Percentiles rank a stretch among this genome's conserved stretches.
Conservation (phyloP, 64 coral and sea anemone genomes). For the Dendrophyllia cribrosa region DNA sequence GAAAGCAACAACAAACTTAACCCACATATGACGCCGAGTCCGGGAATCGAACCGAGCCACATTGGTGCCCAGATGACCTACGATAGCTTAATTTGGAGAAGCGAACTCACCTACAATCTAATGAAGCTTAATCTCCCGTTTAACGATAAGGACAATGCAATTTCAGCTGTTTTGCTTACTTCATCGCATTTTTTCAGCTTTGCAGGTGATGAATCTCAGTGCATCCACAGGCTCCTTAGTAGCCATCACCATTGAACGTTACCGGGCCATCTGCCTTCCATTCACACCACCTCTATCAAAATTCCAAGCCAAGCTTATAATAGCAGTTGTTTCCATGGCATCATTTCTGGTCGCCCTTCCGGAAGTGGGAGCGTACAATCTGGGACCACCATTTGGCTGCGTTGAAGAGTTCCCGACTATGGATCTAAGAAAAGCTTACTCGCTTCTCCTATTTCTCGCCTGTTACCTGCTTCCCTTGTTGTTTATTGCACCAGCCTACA, state of each 20-base stretch:
- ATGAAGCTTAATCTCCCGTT: too few relatives aligned
- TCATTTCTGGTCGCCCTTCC: slow-evolving; percentile 87
- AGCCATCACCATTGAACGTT: slow-evolving; percentile 91
- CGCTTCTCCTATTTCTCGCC: slow-evolving; percentile 67
- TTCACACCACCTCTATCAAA: slow-evolving; percentile 81
- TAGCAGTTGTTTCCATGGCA: slow-evolving; percentile 76
- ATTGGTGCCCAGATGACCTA: too few relatives aligned
- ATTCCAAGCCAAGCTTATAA: slow-evolving; percentile 84
- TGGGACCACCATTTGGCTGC: slow-evolving; percentile 50
- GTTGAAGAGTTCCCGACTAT: slow-evolving; percentile 59
- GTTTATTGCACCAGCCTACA: slow-evolving; percentile 84
- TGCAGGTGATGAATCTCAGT: slow-evolving; percentile 84
- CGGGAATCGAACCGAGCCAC: too few relatives aligned
- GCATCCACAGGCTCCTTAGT: slow-evolving; percentile 90
- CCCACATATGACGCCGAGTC: too few relatives aligned
- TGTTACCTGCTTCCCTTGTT: slow-evolving; percentile 87
- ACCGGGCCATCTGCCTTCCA: slow-evolving; percentile 91
- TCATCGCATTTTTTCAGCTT: slow-evolving; percentile 50
- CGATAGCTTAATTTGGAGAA: too few relatives aligned
- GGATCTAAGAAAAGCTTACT: slow-evolving; percentile 68
- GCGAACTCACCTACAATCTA: too few relatives aligned
- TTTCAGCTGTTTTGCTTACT: neutral
- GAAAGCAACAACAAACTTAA: too few relatives aligned
- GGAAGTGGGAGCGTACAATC: slow-evolving; percentile 79
- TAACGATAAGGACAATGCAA: too few relatives aligned